These are phyloP conservation scores for Hystrix cristata DNA, from an alignment of 2,113 vertebrate species.

Conservation along the genomic window DNA sequence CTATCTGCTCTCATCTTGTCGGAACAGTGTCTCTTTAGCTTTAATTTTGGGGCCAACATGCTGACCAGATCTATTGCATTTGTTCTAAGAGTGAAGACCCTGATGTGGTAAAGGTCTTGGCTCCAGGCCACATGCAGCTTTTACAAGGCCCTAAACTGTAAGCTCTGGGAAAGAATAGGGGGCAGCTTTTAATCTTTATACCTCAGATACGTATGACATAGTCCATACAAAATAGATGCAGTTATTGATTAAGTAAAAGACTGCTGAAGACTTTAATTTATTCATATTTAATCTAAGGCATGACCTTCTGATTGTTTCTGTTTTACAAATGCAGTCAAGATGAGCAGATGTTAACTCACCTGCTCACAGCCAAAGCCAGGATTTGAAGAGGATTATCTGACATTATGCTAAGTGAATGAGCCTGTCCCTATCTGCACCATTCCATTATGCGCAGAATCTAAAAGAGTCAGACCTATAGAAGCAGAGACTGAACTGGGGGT, in stretches of 20 bases:
- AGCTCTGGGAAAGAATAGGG: not conserved
- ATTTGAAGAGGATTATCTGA: not conserved
- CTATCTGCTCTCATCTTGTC: not conserved
- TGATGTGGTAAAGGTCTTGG: not conserved
- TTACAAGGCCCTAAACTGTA: not conserved
- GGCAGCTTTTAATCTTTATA: not conserved
- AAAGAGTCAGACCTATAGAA: not conserved
- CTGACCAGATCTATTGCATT: not conserved
- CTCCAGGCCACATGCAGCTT: not conserved
- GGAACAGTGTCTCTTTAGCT: not conserved
- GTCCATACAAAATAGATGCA: not conserved
- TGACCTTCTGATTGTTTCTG: not conserved
- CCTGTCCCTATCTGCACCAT: not conserved
- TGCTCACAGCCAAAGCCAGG: not conserved
- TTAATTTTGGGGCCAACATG: not conserved
- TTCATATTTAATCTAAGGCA: not conserved
- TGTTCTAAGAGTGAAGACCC: not conserved
- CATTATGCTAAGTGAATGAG: too few relatives aligned
- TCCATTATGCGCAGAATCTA: not conserved
- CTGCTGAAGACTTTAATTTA: not conserved
- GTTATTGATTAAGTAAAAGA: not conserved
- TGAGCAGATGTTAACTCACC: not conserved
- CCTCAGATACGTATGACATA: fast-evolving
- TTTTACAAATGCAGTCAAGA: not conserved
- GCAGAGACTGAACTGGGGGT: not conserved